These are phyloP conservation scores for Lepidocyrtinus sp. DNA, from an alignment of 2,888 invertebrate genomes.

Conservation along the genomic window DNA sequence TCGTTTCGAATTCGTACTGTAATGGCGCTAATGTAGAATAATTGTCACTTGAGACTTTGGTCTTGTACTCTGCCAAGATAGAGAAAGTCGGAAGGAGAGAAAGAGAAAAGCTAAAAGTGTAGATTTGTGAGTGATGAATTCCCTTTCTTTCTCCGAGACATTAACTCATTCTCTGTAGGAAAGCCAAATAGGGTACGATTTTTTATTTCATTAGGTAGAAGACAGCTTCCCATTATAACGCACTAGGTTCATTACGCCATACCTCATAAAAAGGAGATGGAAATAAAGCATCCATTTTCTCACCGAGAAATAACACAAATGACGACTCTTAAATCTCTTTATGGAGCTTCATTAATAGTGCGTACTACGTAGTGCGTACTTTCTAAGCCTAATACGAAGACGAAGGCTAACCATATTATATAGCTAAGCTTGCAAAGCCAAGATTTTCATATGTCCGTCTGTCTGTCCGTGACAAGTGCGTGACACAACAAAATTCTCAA, in stretches of 20 bases:
- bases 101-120: slow-evolving; percentile 25
- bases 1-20: neutral
- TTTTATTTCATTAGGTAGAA: slow-evolving; percentile 58
- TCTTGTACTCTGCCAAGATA: slow-evolving; percentile 23
- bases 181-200: slow-evolving; percentile 51
- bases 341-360: slow-evolving; percentile 12
- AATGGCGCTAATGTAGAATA: slow-evolving; percentile 36
- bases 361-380: neutral
- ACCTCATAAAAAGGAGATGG: slow-evolving; percentile 40
- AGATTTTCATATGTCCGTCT: too few species aligned
- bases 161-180: slow-evolving; percentile 45
- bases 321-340: slow-evolving; percentile 14
- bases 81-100: slow-evolving; percentile 11
- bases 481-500: too few species aligned
- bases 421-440: too few species aligned
- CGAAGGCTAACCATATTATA: neutral
- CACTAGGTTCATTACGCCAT: slow-evolving; percentile 33
- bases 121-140: slow-evolving; percentile 41
- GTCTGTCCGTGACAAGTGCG: too few species aligned
- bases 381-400: too few species aligned
- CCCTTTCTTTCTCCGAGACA: slow-evolving; percentile 35
- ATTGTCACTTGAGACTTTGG: slow-evolving; percentile 43
- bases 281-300: slow-evolving; percentile 11
- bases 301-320: neutral
- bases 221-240: slow-evolving; percentile 43